phyloP scores from a whole-genome alignment of 2,888 invertebrate species.

The Ophonus ardosiacus region DNA sequence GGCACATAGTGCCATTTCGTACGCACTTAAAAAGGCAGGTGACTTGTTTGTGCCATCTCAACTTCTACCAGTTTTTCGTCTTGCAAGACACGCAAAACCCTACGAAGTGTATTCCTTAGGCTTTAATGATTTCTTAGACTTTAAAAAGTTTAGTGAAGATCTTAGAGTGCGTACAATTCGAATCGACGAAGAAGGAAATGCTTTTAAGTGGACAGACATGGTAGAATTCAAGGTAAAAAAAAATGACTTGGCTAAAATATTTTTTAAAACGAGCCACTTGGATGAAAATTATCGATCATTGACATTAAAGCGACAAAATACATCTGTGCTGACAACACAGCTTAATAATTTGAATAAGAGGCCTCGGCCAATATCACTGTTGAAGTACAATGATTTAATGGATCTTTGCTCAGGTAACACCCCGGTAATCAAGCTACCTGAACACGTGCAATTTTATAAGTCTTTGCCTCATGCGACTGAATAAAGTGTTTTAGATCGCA shows the following conservation, averaged over 20 bases:
- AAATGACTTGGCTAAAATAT: conserved; percentile 13
- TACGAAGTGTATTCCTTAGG: conserved; percentile 56
- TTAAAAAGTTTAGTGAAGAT: conserved; percentile 52
- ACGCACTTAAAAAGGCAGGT: conserved; percentile 48
- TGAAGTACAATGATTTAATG: conserved; percentile 7
- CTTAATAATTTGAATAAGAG: conserved; percentile 11
- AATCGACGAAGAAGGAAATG: conserved; percentile 20
- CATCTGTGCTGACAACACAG: conserved; percentile 1
- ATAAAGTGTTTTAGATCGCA: too few relatives aligned
- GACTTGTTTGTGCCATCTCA: conserved; percentile 55
- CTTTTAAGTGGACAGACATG: conserved; percentile 29
- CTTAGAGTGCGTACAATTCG: conserved; percentile 20
- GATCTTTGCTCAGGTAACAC: conserved; percentile 14
- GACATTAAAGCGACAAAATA: not conserved
- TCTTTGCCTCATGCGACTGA: too few relatives aligned
- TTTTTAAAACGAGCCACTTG: conserved; percentile 22
- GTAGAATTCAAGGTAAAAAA: conserved; percentile 18
- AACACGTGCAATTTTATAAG: conserved; percentile 6
- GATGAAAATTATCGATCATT: conserved; percentile 19
- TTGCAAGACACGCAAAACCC: conserved; percentile 60
- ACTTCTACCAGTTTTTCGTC: conserved; percentile 56
- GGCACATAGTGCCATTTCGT: conserved; percentile 55
- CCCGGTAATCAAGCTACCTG: not conserved
- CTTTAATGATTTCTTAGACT: conserved; percentile 53
- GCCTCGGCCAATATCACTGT: conserved; percentile 4